Base-by-base conservation (phyloP, 2,888 invertebrate species). In the Cerastoderma edule region DNA sequence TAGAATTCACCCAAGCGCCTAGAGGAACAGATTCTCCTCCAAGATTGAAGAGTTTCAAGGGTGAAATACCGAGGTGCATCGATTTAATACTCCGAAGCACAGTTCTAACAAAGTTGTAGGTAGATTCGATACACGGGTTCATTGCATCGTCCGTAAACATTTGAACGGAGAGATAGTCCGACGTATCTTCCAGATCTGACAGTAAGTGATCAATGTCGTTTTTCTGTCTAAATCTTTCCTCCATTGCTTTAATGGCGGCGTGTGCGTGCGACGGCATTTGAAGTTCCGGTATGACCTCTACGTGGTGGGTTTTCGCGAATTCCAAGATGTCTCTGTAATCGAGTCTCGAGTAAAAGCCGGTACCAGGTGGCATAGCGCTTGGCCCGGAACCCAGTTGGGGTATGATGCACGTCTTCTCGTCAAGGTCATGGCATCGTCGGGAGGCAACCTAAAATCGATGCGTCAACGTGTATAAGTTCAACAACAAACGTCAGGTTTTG, bases 231-330 rank as follows among this genome's bases (percentile, higher is more conserved):
- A 82, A 84, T 0, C 87, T 72, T 22, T 85, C 80, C 75, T 87
- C 83, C 89, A 91, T 91, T 48, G 90, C 86, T 53, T 83, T 81
- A 19, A 90, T 83, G 3, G 89, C 89, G 22, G 91, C 90, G 60
- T 88, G 88, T 32, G 88, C 85, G 65, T 90, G 90, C 4, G 89
- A 88, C 0, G 90, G 91, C 83, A 88, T 85, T 69, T 90, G 89
- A 39, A 91, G 84, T 75, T 89, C 89, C 32, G 91, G 91, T 64
- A 91, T 89, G 16, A 90, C 83, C 71, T 90, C 88, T 2, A 90
- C 85, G 67, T 88, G 86, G 19, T 84, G 76, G 16, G 67, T 75
- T n/a, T 72, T 76, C 8, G 90, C 90, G 71, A 83, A 86, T n/a
- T 53, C 65, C 24, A 88, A 68, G 48, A 88, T 84, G 22, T 87